phyloP scores from a whole-genome alignment of 2,888 invertebrate species.

The Drosophila suboccidentalis region DNA sequence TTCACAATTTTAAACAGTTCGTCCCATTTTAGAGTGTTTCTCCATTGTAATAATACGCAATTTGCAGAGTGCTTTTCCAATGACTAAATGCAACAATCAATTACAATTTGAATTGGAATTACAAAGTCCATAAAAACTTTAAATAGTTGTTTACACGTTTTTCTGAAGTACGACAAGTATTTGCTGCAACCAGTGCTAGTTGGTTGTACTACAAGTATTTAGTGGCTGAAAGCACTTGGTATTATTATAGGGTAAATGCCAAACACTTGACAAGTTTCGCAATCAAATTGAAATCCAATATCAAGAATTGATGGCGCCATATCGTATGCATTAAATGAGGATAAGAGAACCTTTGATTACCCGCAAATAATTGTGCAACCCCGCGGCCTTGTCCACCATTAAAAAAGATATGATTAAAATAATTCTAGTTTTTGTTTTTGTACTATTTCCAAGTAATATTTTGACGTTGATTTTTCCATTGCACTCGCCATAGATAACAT shows the following conservation, averaged over 20 bases:
- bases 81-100: conserved; percentile 20
- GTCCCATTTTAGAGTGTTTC: conserved; percentile 29
- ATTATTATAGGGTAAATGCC: conserved; percentile 2
- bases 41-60: conserved; percentile 17
- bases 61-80: conserved; percentile 11
- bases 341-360: conserved; percentile 31
- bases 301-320: conserved; percentile 31
- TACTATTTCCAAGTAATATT: conserved; percentile 15
- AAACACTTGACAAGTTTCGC: conserved; percentile 6
- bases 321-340: conserved; percentile 16
- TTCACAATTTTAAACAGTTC: neutral
- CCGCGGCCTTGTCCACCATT: conserved; percentile 14
- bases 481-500: conserved; percentile 35
- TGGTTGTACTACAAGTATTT: conserved; percentile 7
- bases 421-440: conserved; percentile 9
- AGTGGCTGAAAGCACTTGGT: conserved; percentile 16
- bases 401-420: conserved; percentile 26
- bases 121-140: conserved; percentile 16
- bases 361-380: conserved; percentile 22
- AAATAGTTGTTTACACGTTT: conserved; percentile 12
- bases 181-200: neutral
- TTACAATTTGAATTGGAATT: neutral
- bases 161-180: conserved; percentile 6
- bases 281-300: conserved; percentile 19
- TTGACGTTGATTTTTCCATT: conserved; percentile 16